These are phyloP conservation scores for Lutraria lutraria DNA, from an alignment of 2,888 invertebrate species.

Conservation along the genomic window DNA sequence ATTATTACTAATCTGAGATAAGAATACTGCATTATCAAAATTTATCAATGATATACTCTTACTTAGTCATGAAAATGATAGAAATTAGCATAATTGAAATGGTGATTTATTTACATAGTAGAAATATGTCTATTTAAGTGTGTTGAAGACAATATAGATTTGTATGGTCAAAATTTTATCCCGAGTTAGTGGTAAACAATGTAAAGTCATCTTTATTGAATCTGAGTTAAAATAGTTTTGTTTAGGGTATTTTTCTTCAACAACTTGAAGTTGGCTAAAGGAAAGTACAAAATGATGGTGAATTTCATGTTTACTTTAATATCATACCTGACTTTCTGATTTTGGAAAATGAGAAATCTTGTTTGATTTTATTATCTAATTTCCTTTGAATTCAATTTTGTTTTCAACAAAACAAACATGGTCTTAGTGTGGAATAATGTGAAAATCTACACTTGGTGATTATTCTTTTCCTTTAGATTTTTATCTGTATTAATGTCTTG, in stretches of 20 bases:
- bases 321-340: background rate
- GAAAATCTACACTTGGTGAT: background rate
- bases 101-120: slow-evolving; percentile 25
- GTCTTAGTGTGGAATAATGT: background rate
- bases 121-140: slow-evolving; percentile 30
- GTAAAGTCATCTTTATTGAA: too few relatives aligned
- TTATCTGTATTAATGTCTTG: background rate
- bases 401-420: background rate
- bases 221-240: too few relatives aligned
- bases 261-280: background rate
- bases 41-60: background rate
- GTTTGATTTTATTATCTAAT: slow-evolving; percentile 27
- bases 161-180: background rate
- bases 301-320: background rate
- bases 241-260: too few relatives aligned
- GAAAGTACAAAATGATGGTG: background rate
- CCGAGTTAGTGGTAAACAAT: background rate
- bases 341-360: background rate
- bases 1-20: background rate
- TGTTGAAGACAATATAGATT: background rate
- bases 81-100: slow-evolving; percentile 17
- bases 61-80: background rate
- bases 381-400: background rate
- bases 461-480: background rate
- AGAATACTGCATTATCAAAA: background rate